Conservation (phyloP, 2,113 vertebrate species). For the Athene cunicularia region DNA sequence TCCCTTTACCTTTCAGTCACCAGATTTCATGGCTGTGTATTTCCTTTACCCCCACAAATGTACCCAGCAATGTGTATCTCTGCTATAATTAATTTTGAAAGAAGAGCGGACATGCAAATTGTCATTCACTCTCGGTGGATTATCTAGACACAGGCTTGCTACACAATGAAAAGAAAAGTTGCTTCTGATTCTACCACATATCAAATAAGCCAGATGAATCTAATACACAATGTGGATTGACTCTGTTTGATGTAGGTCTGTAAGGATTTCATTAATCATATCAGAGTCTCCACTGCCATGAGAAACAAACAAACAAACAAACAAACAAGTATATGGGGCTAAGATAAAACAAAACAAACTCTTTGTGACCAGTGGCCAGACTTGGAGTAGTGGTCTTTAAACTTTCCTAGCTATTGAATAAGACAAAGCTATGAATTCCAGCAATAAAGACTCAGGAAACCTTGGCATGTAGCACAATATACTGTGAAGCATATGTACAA, state of each 20-base stretch:
- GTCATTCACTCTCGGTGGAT: neutral
- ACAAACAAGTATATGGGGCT: neutral
- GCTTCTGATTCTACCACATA: neutral
- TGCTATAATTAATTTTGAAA: conserved; percentile 52
- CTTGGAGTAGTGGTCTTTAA: neutral
- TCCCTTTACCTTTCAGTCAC: conserved; percentile 22
- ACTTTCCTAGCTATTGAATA: neutral
- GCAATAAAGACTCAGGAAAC: neutral
- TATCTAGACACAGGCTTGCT: neutral
- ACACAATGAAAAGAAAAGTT: neutral
- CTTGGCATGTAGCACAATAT: neutral
- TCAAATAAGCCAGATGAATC: neutral
- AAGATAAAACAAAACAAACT: neutral
- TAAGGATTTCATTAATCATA: neutral
- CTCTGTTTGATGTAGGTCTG: neutral
- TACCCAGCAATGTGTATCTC: neutral
- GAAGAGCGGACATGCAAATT: conserved; percentile 18
- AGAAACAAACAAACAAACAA: neutral
- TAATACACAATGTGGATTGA: neutral
- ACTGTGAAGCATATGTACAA: neutral
- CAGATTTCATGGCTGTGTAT: neutral
- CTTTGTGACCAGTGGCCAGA: neutral
- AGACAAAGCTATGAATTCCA: neutral
- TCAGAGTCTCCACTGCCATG: neutral
- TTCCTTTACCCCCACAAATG: neutral